A percentile compares a stretch with the other conserved stretches of the same genome.
Conservation (phyloP, 2,113 vertebrate genomes). For the Martes martes region DNA sequence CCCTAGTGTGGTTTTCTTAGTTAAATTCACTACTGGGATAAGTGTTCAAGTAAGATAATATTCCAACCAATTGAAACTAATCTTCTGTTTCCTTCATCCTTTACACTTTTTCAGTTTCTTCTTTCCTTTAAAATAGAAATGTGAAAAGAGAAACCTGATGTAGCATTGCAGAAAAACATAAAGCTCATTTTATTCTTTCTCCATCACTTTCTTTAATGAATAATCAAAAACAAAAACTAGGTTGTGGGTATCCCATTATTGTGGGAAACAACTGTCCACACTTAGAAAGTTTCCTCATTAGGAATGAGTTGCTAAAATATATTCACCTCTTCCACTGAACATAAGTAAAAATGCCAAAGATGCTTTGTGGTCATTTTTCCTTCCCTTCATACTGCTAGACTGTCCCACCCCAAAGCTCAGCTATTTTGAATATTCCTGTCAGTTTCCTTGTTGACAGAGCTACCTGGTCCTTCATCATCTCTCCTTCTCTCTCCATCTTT, state of each 20-base stretch:
- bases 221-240: not conserved
- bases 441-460: not conserved
- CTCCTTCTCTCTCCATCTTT: not conserved
- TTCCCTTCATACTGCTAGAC: not conserved
- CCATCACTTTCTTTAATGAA: not conserved
- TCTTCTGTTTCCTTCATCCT: not conserved
- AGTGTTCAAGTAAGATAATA: slow-evolving; percentile 23
- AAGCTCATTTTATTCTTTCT: not conserved
- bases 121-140: not conserved
- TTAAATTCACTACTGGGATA: slow-evolving; percentile 24
- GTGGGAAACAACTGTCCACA: not conserved
- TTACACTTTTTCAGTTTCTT: not conserved
- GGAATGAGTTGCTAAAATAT: not conserved
- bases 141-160: not conserved
- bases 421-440: not conserved
- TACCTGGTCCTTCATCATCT: not conserved
- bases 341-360: not conserved
- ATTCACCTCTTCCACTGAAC: not conserved
- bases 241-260: not conserved
- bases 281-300: not conserved
- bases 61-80: not conserved
- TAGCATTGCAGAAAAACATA: not conserved
- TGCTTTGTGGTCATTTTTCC: not conserved
- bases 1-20: not conserved
- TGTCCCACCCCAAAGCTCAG: not conserved